Percentiles rank a stretch among this genome's conserved stretches.
phyloP scores from a whole-genome alignment of 2,888 invertebrate genomes.

The Polymixis flavicincta region DNA sequence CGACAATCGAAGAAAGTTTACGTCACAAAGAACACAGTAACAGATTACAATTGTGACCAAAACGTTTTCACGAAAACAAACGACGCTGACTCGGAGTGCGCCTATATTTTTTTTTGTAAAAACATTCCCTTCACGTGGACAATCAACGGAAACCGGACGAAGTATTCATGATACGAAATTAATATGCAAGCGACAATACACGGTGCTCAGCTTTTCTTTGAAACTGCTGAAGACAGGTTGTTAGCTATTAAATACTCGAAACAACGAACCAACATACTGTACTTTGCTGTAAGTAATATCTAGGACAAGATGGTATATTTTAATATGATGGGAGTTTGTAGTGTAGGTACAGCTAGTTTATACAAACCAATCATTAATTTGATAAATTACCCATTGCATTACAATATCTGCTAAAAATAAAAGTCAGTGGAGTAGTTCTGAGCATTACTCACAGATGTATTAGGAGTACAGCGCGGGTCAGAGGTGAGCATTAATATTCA shows the following conservation, averaged over 20 bases:
- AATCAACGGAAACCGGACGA: constrained; percentile 40
- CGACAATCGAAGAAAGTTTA: too few relatives aligned
- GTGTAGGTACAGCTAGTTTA: not conserved
- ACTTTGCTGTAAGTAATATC: constrained; percentile 7
- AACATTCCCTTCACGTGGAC: not conserved
- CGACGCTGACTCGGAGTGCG: too few relatives aligned
- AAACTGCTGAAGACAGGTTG: not conserved
- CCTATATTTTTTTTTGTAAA: not conserved
- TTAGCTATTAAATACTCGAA: not conserved
- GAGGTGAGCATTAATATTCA: constrained; percentile 71
- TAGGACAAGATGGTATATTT: constrained; percentile 1
- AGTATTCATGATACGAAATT: constrained; percentile 8
- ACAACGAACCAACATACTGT: not conserved
- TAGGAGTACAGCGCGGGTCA: constrained; percentile 55
- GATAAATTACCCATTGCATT: constrained; percentile 37
- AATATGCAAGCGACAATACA: constrained; percentile 3
- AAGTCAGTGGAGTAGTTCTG: constrained; percentile 40
- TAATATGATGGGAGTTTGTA: not conserved
- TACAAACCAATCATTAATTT: constrained; percentile 51
- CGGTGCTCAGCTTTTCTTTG: not conserved
- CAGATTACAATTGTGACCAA: too few relatives aligned
- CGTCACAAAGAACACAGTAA: too few relatives aligned
- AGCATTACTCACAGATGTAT: constrained; percentile 56
- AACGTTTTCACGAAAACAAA: too few relatives aligned
- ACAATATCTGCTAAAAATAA: constrained; percentile 60